Percentiles rank a stretch among this genome's conserved stretches.
These are phyloP conservation scores for Chrysoperla carnea DNA, from an alignment of 1,140 invertebrate genomes.

Conservation along the genomic window DNA sequence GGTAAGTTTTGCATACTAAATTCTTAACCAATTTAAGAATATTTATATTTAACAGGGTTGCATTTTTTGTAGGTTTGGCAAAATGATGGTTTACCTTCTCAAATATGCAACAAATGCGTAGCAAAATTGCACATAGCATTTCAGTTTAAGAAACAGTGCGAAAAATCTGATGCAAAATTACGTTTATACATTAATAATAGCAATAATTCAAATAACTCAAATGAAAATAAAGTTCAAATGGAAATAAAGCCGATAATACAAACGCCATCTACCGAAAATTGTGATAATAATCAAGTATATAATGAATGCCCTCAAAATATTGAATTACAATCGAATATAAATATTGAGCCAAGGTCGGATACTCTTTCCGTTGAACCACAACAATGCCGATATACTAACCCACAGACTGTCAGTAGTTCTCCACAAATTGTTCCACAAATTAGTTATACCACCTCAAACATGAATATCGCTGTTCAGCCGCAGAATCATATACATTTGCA, in stretches of 20 bases:
- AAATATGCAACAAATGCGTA: conserved; percentile 25
- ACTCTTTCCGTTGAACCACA: not conserved
- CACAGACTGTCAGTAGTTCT: not conserved
- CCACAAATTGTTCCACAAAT: conserved; percentile 9
- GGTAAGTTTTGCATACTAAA: conserved; percentile 11
- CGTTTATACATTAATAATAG: conserved; percentile 14
- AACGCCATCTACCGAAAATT: not conserved
- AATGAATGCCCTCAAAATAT: conserved; percentile 11
- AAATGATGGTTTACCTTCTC: conserved; percentile 23
- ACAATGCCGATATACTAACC: not conserved
- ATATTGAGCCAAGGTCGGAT: no score
- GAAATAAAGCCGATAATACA: conserved; percentile 2
- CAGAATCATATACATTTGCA: conserved; percentile 10
- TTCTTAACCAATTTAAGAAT: not conserved
- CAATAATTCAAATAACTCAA: conserved; percentile 6
- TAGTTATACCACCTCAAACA: conserved; percentile 9
- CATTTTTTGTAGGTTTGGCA: conserved; percentile 21
- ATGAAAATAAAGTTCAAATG: not conserved
- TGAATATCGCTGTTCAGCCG: conserved; percentile 3
- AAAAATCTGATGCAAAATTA: conserved; percentile 22
- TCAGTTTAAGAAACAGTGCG: conserved; percentile 25
- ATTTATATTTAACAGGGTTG: conserved; percentile 3
- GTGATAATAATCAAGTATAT: conserved; percentile 8
- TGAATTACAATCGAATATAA: conserved; percentile 4
- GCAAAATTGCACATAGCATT: conserved; percentile 24